Base-by-base conservation (phyloP, 1,140 invertebrate genomes). In the Zaprionus taronus region DNA sequence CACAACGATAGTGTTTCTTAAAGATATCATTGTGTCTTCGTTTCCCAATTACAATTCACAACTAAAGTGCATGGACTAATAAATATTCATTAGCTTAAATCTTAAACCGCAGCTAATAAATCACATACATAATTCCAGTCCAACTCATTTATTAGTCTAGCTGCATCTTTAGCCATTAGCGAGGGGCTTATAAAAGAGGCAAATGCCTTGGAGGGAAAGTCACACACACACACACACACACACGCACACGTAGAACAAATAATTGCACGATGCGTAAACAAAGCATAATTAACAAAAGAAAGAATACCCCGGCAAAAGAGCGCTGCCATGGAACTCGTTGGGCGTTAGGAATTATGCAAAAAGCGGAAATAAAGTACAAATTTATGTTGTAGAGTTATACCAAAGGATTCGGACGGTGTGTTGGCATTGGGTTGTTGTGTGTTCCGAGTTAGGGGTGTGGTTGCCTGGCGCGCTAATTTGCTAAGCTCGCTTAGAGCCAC, bases 381-480 rank as follows among this genome's bases (percentile, higher is more conserved):
- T 87, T 87, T 89, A 76, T 76, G 69, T 76, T 66, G 61, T 65
- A 55, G 53, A 75, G 55, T 4, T n/a, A 28, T 38, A n/a, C 49
- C 22, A 62, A 70, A 70, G 70, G 41, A 65, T 72, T 67, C 17
- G 31, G 38, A 60, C 26, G 31, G 65, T 44, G 58, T 22, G 75
- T 83, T 51, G 3, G 47, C 15, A 47, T 47, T 47, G 41, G 41
- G 41, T 36, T 12, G 9, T 22, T 12, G 9, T 22, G 22, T 64
- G 47, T 68, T 34, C 31, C 9, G 9, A 34, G 31, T 34, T 11
- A 34, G 31, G 31, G 9, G 58, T 15, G 20, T 24, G 56, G 83
- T 78, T 89, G 73, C 83, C 81, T 63, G 60, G 83, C 84, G 57
- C 84, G 84, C 83, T 86, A 89, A 87, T 87, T 87, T 87, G 80